phyloP scores from a whole-genome alignment of 2,888 invertebrate species.

The Drosophila demipolita region DNA sequence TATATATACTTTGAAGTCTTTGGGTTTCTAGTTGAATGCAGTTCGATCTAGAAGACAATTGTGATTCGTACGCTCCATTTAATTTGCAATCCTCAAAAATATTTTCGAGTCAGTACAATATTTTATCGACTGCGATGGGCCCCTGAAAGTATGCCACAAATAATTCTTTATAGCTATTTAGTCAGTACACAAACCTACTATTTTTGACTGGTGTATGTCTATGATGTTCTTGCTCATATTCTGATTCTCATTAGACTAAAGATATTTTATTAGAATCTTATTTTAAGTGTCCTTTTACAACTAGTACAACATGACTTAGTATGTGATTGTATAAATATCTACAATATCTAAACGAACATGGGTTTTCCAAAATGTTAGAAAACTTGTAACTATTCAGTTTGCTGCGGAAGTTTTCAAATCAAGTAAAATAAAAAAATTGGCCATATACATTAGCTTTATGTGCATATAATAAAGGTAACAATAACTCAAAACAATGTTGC shows the following conservation, averaged over 20 bases:
- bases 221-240: background rate
- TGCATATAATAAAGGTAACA: constrained; percentile 74
- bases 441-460: constrained; percentile 74
- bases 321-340: background rate
- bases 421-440: constrained; percentile 27
- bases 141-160: background rate
- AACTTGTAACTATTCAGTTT: background rate
- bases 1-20: background rate
- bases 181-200: background rate
- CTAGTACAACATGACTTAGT: constrained; percentile 1
- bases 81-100: background rate
- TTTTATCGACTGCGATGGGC: background rate
- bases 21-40: background rate
- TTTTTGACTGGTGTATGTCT: background rate
- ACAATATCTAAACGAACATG: background rate
- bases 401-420: background rate
- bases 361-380: background rate
- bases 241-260: background rate
- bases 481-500: constrained; percentile 64
- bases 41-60: background rate
- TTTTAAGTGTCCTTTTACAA: background rate
- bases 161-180: background rate
- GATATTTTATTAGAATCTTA: background rate
- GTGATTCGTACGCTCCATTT: background rate
- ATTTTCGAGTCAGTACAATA: background rate